A percentile compares a stretch with the other conserved stretches of the same genome.
Evolutionary conservation across 1,140 invertebrate genomes (phyloP).

Genomic region (Holcopasites calliopsidis): DNA sequence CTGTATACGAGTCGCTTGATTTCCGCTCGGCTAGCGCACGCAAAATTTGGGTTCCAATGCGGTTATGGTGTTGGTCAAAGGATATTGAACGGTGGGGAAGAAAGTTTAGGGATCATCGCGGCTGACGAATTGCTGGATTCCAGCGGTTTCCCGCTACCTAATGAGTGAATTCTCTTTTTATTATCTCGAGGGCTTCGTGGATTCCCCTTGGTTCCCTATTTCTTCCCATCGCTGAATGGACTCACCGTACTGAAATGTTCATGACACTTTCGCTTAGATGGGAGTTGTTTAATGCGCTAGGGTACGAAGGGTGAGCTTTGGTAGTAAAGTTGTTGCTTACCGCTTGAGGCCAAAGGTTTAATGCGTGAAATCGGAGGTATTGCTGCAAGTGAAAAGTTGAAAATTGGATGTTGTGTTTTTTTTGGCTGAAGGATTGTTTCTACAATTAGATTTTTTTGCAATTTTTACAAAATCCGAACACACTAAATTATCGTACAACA

Average conservation of each 20-base stretch:
- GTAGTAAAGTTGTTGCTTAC: neutral
- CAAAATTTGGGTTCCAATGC: too few species aligned
- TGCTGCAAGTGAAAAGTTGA: too few species aligned
- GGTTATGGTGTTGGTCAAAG: too few species aligned
- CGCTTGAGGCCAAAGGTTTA: too few species aligned
- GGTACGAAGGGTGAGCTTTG: neutral
- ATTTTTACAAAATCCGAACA: too few species aligned
- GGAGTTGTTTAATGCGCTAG: neutral
- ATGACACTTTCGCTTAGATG: neutral
- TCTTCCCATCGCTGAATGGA: neutral
- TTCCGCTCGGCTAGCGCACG: too few species aligned
- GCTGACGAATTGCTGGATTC: neutral
- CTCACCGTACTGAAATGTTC: neutral
- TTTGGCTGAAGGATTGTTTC: too few species aligned
- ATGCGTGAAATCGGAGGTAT: too few species aligned
- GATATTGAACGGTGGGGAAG: neutral
- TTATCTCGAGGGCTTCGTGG: neutral
- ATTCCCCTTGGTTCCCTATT: neutral
- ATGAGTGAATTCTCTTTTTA: slow-evolving; percentile 1
- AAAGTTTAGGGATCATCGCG: neutral
- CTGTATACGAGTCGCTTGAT: too few species aligned
- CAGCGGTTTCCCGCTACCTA: neutral
- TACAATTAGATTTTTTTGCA: too few species aligned
- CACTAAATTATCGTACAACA: too few species aligned
- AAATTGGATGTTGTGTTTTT: too few species aligned